Conservation (phyloP, 1,140 invertebrate genomes). For the Metaphire vulgaris region DNA sequence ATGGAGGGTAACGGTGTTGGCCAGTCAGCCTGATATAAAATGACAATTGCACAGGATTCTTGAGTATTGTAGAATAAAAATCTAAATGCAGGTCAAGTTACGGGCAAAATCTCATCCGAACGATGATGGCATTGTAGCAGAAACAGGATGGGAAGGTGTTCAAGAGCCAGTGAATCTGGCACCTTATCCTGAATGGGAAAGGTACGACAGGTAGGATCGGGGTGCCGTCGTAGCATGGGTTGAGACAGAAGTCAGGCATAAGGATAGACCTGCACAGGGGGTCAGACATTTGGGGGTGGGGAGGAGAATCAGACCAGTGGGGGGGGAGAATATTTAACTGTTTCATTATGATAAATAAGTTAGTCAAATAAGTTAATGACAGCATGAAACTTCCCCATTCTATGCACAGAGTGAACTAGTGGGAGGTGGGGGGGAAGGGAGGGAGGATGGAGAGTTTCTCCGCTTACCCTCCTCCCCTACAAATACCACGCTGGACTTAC, state of each 20-base stretch:
- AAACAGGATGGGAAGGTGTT: background rate
- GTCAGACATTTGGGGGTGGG: too few relatives aligned
- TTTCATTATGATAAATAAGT: background rate
- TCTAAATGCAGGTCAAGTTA: background rate
- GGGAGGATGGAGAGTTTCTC: background rate
- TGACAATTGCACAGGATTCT: background rate
- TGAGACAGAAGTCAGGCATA: too few relatives aligned
- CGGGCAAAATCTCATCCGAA: background rate
- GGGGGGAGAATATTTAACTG: too few relatives aligned
- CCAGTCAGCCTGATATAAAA: constrained; percentile 63
- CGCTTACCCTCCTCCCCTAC: background rate
- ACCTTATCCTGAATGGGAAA: background rate
- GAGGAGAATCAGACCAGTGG: too few relatives aligned
- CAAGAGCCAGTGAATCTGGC: background rate
- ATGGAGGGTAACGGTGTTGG: constrained; percentile 85
- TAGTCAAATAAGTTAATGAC: background rate
- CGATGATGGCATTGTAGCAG: background rate
- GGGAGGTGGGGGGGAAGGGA: background rate
- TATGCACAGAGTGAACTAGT: too few relatives aligned
- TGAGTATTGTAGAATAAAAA: background rate
- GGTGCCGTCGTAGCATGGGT: too few relatives aligned
- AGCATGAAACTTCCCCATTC: too few relatives aligned
- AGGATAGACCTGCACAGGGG: too few relatives aligned
- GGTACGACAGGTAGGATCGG: too few relatives aligned
- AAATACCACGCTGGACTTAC: too few relatives aligned